Evolutionary conservation across 2,113 vertebrate genomes (phyloP).

Genomic region (Ariopsis seemanni): DNA sequence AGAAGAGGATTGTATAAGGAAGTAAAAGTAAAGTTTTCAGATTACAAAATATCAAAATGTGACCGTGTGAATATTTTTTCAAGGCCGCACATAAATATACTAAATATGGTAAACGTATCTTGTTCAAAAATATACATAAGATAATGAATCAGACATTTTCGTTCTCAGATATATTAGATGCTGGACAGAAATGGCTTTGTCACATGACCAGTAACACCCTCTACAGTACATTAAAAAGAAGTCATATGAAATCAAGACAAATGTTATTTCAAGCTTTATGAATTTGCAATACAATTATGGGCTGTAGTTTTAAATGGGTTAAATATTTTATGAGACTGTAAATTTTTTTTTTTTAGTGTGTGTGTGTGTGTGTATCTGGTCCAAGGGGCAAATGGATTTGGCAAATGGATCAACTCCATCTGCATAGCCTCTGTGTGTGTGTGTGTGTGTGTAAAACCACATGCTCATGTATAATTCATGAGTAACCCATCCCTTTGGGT

Average conservation of each 20-base stretch:
- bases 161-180: background rate
- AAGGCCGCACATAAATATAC: background rate
- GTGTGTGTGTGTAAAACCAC: background rate
- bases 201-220: background rate
- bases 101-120: background rate
- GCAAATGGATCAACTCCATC: background rate
- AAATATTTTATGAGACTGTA: background rate
- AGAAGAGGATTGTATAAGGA: too few relatives aligned
- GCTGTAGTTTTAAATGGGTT: too few relatives aligned
- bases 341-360: background rate
- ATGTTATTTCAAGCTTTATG: background rate
- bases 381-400: constrained; percentile 11
- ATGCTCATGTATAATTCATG: constrained; percentile 40
- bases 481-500: background rate
- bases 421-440: background rate
- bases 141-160: background rate
- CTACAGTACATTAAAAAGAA: background rate
- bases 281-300: background rate
- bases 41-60: background rate
- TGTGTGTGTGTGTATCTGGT: background rate
- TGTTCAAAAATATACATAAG: too few relatives aligned
- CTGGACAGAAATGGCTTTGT: background rate
- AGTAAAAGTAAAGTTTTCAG: too few relatives aligned
- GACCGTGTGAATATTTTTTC: background rate
- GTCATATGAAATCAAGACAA: background rate